Conservation (phyloP, 2,797 vertebrate species). For the Chiloscyllium punctatum region DNA sequence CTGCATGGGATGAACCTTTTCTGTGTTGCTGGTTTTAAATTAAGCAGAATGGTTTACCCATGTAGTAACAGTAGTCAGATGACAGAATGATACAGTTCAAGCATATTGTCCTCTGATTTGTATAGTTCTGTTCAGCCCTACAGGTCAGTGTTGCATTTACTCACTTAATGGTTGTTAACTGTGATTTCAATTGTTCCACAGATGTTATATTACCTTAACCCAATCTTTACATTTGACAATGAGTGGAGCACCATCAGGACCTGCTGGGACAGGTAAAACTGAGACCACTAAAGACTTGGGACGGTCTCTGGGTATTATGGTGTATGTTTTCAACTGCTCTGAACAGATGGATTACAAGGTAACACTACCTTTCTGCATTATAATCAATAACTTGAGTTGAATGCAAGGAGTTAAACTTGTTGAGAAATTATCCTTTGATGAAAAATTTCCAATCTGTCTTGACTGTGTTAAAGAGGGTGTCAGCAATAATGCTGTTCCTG, state of each 20-base stretch:
- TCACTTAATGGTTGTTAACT: neutral
- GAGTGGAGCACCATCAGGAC: slow-evolving; percentile 63
- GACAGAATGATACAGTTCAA: neutral
- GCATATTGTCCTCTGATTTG: neutral
- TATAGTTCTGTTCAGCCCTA: neutral
- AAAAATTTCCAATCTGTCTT: neutral
- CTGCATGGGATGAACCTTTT: too few relatives aligned
- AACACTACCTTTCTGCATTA: neutral
- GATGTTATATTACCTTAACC: slow-evolving; percentile 67
- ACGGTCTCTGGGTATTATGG: slow-evolving; percentile 69
- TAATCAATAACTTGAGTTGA: neutral
- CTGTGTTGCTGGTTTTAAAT: too few relatives aligned
- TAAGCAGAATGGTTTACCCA: too few relatives aligned
- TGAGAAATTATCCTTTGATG: neutral
- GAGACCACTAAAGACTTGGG: slow-evolving; percentile 71
- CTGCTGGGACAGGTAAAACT: slow-evolving; percentile 63
- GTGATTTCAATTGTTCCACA: slow-evolving; percentile 42
- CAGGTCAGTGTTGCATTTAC: neutral
- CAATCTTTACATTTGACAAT: slow-evolving; percentile 60
- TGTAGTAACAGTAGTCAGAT: neutral
- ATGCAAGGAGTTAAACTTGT: neutral
- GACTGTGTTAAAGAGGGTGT: neutral
- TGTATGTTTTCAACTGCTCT: slow-evolving; percentile 73
- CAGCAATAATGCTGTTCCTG: neutral
- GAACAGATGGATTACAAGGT: slow-evolving; percentile 77